Conservation (phyloP, 2,113 vertebrate genomes). For the Mystacornis crossleyi region DNA sequence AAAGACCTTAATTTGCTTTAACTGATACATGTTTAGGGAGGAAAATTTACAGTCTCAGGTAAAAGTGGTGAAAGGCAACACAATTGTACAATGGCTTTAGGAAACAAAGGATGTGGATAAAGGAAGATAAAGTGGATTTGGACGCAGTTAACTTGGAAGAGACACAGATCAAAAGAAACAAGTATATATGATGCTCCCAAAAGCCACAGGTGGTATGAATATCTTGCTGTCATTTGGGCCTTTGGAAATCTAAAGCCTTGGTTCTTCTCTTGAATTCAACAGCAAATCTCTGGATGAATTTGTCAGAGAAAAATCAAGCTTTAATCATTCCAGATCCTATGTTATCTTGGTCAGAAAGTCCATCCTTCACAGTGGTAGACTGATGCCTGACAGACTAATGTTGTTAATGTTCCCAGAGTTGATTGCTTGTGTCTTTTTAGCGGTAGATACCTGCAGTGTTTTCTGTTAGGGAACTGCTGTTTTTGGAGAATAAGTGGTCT, state of each 20-base stretch:
- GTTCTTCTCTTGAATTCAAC: not conserved
- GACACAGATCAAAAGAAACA: not conserved
- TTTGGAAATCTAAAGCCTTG: not conserved
- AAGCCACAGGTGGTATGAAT: not conserved
- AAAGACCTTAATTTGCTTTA: constrained; percentile 4
- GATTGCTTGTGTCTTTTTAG: not conserved
- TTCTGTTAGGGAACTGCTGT: not conserved
- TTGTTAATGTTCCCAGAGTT: not conserved
- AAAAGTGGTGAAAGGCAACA: not conserved
- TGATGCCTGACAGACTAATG: not conserved
- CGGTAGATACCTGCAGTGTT: not conserved
- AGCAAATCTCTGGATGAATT: not conserved
- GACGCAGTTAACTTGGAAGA: not conserved
- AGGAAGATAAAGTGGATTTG: not conserved
- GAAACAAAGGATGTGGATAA: not conserved
- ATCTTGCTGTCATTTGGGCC: not conserved
- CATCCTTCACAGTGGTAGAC: not conserved
- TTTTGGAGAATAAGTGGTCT: not conserved
- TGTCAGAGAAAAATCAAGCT: not conserved
- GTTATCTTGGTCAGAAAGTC: not conserved
- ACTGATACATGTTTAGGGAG: not conserved
- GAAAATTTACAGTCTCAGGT: constrained; percentile 5
- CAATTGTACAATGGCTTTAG: not conserved
- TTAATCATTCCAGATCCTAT: not conserved
- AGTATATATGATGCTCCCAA: not conserved